phyloP scores from a whole-genome alignment of 2,888 invertebrate genomes.

The Xanthorhoe designata region DNA sequence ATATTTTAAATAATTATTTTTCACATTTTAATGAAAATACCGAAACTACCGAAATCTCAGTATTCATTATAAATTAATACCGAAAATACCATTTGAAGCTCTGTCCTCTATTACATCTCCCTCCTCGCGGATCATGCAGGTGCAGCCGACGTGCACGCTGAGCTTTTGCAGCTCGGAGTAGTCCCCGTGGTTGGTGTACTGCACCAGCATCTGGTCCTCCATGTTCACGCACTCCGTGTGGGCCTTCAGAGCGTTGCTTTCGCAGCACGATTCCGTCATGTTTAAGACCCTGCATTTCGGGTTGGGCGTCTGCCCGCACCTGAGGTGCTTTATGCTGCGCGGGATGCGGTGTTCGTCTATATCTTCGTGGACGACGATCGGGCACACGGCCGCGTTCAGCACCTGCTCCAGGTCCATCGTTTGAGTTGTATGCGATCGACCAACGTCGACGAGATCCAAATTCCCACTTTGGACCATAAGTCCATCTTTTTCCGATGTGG shows the following conservation, averaged over 20 bases:
- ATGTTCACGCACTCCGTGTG: conserved; percentile 74
- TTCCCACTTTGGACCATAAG: no score
- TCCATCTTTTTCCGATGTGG: no score
- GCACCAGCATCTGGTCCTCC: conserved; percentile 72
- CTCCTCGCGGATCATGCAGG: conserved; percentile 67
- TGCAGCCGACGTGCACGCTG: conserved; percentile 75
- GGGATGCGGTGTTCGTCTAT: conserved; percentile 66
- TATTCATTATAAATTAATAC: no score
- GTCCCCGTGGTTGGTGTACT: conserved; percentile 50
- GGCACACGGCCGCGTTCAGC: conserved; percentile 72
- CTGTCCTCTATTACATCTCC: no score
- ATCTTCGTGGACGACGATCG: conserved; percentile 65
- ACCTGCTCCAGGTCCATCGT: conserved; percentile 62
- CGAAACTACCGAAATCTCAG: no score
- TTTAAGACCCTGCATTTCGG: conserved; percentile 61
- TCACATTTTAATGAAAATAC: no score
- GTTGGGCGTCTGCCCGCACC: conserved; percentile 65
- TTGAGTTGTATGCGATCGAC: no score
- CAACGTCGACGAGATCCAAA: no score
- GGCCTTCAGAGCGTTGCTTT: conserved; percentile 62
- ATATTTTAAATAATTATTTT: no score
- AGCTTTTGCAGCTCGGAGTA: conserved; percentile 42
- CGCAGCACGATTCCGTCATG: conserved; percentile 70
- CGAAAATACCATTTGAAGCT: no score
- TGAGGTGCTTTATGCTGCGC: conserved; percentile 71